Conservation (phyloP, 2,797 vertebrate species). For the Myripristis jacobus region DNA sequence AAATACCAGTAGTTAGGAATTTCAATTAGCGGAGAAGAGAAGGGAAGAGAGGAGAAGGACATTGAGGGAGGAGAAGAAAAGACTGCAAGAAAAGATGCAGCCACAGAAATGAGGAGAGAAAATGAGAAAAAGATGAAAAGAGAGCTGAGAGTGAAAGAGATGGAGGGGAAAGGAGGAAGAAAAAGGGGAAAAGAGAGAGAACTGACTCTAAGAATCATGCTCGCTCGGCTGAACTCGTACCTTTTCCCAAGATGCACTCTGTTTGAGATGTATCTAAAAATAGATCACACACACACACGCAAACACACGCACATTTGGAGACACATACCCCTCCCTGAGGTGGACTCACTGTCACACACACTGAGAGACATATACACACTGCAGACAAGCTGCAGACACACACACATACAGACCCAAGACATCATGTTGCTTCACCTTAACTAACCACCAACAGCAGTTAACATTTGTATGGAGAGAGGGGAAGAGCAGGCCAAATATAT, state of each 20-base stretch:
- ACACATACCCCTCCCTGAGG: slow-evolving; percentile 64
- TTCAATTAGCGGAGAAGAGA: background rate
- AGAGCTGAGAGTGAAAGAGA: slow-evolving; percentile 23
- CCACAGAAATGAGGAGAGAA: background rate
- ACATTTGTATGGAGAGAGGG: slow-evolving; percentile 17
- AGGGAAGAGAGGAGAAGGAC: background rate
- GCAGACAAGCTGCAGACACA: slow-evolving; percentile 49
- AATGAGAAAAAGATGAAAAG: slow-evolving; percentile 14
- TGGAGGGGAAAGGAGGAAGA: background rate
- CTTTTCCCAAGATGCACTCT: slow-evolving; percentile 75
- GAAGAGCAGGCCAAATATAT: background rate
- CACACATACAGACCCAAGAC: slow-evolving; percentile 49
- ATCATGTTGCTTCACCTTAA: slow-evolving; percentile 64
- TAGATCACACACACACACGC: slow-evolving; percentile 48
- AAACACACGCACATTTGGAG: slow-evolving; percentile 4
- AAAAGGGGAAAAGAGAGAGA: slow-evolving; percentile 26
- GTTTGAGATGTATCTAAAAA: slow-evolving; percentile 74
- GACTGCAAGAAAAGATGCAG: too few species aligned
- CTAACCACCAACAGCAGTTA: slow-evolving; percentile 56
- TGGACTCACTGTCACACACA: slow-evolving; percentile 67
- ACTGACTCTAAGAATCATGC: slow-evolving; percentile 64
- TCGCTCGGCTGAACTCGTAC: slow-evolving; percentile 71
- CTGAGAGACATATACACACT: slow-evolving; percentile 58
- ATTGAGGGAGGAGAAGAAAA: too few species aligned
- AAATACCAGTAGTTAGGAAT: slow-evolving; percentile 1